A percentile compares a stretch with the other conserved stretches of the same genome.
These are phyloP conservation scores for Xyrichtys novacula DNA, from an alignment of 2,797 vertebrate species.

Conservation along the genomic window DNA sequence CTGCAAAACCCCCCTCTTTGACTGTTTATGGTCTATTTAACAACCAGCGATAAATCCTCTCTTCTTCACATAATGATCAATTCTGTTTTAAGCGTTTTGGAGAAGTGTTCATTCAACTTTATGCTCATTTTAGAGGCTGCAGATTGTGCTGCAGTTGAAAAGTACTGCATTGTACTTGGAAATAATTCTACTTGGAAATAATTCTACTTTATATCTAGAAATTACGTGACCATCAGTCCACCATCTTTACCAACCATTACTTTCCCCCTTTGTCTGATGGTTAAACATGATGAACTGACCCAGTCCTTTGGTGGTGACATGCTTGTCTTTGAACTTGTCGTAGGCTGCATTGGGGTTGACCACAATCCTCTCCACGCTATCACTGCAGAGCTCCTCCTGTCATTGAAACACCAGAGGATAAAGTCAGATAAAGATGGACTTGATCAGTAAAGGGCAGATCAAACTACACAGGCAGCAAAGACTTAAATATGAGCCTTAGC, in stretches of 20 bases:
- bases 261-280: not conserved
- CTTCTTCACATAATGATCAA: no score
- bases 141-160: slow-evolving; percentile 2
- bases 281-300: slow-evolving; percentile 79
- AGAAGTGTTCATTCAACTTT: not conserved
- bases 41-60: not conserved
- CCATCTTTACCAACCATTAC: not conserved
- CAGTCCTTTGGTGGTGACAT: slow-evolving; percentile 91
- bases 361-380: slow-evolving; percentile 97
- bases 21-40: not conserved
- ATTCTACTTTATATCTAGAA: no score
- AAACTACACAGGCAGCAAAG: slow-evolving; percentile 15
- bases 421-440: slow-evolving; percentile 22
- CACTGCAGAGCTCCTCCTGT: slow-evolving; percentile 96
- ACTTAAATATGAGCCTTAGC: slow-evolving; percentile 13
- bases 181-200: no score
- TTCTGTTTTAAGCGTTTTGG: not conserved
- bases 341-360: slow-evolving; percentile 98
- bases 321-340: slow-evolving; percentile 98
- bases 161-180: not conserved
- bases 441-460: slow-evolving; percentile 8
- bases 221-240: not conserved
- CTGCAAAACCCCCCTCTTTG: not conserved
- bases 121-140: not conserved
- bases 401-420: slow-evolving; percentile 38